Evolutionary conservation across 2,113 vertebrate genomes (phyloP).

Genomic region (Thamnophis sirtalis): DNA sequence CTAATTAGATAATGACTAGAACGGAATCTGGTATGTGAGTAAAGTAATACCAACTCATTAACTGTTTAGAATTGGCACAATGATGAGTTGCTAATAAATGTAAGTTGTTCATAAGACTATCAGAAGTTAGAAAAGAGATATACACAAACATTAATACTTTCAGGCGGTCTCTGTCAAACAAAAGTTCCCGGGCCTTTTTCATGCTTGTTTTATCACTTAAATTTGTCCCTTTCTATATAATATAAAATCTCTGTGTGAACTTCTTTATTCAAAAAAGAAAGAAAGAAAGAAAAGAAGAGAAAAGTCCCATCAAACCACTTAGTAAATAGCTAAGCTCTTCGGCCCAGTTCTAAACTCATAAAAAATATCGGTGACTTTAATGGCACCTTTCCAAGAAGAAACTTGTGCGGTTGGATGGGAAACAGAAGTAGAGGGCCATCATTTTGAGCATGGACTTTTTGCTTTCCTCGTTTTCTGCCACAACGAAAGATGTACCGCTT

Average conservation of each 20-base stretch:
- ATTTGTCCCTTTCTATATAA: constrained; percentile 19
- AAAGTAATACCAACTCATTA: neutral
- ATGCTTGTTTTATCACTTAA: neutral
- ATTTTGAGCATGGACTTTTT: constrained; percentile 26
- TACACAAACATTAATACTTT: constrained; percentile 1
- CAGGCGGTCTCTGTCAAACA: too few relatives aligned
- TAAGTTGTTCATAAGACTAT: constrained; percentile 2
- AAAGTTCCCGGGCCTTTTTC: neutral
- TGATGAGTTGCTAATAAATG: neutral
- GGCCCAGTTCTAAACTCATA: neutral
- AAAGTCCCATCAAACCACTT: neutral
- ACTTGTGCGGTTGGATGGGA: neutral
- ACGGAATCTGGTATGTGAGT: neutral
- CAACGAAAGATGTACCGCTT: neutral
- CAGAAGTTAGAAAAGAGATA: neutral
- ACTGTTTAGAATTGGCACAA: neutral
- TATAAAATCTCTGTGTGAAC: neutral
- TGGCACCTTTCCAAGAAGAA: neutral
- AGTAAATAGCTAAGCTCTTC: neutral
- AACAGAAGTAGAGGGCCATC: neutral
- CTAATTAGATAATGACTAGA: neutral
- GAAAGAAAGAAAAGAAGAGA: too few relatives aligned
- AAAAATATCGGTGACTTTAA: neutral
- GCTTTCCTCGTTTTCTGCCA: constrained; percentile 28
- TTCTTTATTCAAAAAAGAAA: neutral